These are phyloP conservation scores for Biston stratarius DNA, from an alignment of 2,888 invertebrate genomes.

Conservation along the genomic window DNA sequence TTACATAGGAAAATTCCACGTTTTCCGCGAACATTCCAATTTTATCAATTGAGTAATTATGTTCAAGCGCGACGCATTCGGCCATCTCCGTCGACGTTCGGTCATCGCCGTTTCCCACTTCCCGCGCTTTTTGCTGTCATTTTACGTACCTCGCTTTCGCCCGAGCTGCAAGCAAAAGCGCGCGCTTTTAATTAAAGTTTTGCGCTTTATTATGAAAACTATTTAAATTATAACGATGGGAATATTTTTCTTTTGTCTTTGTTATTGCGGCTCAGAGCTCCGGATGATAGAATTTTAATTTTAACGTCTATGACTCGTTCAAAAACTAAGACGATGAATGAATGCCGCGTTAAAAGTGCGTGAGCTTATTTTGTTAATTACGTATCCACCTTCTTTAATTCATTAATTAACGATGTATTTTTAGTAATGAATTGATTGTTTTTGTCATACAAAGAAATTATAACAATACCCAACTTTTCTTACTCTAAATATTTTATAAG, in stretches of 20 bases:
- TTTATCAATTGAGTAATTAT: constrained; percentile 76
- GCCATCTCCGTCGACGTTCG: constrained; percentile 61
- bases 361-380: constrained; percentile 21
- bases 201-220: constrained; percentile 78
- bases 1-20: not conserved
- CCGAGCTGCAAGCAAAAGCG: constrained; percentile 45
- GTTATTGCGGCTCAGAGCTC: constrained; percentile 20
- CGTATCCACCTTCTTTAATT: not conserved
- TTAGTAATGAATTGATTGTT: too few species aligned
- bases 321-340: constrained; percentile 26
- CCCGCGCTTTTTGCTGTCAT: constrained; percentile 38
- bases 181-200: constrained; percentile 80
- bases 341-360: constrained; percentile 18
- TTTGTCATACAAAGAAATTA: too few species aligned
- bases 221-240: constrained; percentile 50
- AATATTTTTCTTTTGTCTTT: constrained; percentile 29
- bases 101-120: constrained; percentile 60
- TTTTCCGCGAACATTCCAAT: constrained; percentile 56
- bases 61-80: constrained; percentile 59
- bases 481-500: too few species aligned
- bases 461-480: too few species aligned
- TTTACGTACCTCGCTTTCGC: constrained; percentile 59
- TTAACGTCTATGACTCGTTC: constrained; percentile 22
- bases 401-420: constrained; percentile 1
- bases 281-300: constrained; percentile 31